phyloP scores from a whole-genome alignment of 2,888 invertebrate genomes.

The Trachelus tabidus region DNA sequence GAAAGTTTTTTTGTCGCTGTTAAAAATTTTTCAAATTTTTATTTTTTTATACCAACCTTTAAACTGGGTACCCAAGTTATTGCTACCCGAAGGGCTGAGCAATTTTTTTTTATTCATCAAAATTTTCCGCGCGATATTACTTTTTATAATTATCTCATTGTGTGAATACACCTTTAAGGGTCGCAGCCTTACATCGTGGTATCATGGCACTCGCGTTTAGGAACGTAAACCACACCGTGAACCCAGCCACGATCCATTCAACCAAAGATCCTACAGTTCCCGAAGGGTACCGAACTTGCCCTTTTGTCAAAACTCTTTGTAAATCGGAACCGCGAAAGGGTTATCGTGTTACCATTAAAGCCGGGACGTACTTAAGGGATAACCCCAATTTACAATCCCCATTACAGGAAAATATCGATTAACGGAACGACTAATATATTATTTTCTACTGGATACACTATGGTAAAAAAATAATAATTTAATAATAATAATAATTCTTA shows the following conservation, averaged over 20 bases:
- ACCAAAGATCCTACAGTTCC: conserved; percentile 29
- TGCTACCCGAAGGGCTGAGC: background rate
- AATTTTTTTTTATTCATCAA: background rate
- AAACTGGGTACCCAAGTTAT: background rate
- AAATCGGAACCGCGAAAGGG: conserved; percentile 40
- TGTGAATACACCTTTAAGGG: conserved; percentile 18
- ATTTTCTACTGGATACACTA: background rate
- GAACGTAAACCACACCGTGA: conserved; percentile 40
- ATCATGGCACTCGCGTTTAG: conserved; percentile 39
- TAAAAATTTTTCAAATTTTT: background rate
- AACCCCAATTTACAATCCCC: conserved; percentile 42
- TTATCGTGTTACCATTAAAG: conserved; percentile 51
- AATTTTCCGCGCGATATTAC: background rate
- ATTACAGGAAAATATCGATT: background rate
- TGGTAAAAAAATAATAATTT: background rate
- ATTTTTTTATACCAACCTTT: fast-evolving
- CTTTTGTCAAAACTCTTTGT: conserved; percentile 53
- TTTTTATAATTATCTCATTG: background rate
- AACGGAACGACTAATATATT: background rate
- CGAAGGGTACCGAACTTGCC: conserved; percentile 28
- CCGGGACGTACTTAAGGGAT: conserved; percentile 19
- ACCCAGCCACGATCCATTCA: conserved; percentile 46
- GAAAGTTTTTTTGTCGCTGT: background rate
- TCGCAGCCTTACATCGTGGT: conserved; percentile 37
- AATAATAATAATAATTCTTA: background rate